Conservation (phyloP, 1,140 invertebrate species). For the Bombus waltoni region DNA sequence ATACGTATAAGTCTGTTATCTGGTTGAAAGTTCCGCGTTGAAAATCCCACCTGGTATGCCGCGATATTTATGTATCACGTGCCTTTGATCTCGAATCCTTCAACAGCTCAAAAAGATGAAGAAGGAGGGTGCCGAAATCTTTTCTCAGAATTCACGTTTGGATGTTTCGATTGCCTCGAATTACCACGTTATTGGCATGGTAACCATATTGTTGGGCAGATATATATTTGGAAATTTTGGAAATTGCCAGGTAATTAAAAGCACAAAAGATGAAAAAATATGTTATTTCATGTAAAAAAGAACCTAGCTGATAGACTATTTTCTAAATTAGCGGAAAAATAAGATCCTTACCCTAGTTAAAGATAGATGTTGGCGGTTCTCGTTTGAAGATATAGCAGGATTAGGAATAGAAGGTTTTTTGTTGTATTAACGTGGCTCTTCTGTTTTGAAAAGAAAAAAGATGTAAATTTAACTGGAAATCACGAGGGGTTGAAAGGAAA, state of each 20-base stretch:
- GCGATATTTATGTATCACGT: slow-evolving; percentile 11
- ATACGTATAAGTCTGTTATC: background rate
- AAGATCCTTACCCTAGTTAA: background rate
- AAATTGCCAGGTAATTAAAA: background rate
- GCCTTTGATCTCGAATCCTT: slow-evolving; percentile 19
- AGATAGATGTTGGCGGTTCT: background rate
- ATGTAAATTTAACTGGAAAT: background rate
- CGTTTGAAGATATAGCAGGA: background rate
- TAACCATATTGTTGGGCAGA: background rate
- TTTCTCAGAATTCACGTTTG: background rate
- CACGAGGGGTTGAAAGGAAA: background rate
- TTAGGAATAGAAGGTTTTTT: background rate
- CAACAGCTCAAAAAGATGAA: background rate
- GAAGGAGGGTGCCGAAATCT: background rate
- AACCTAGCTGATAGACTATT: background rate
- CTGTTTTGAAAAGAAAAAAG: background rate
- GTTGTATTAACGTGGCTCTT: background rate
- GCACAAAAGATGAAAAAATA: background rate
- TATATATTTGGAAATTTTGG: background rate
- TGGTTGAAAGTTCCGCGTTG: background rate
- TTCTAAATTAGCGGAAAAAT: background rate
- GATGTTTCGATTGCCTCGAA: background rate
- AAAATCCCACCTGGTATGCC: slow-evolving; percentile 4
- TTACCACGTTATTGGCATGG: background rate
- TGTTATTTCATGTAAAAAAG: background rate